Evolutionary conservation across 2,888 invertebrate species (phyloP).

Genomic region (Myopa tessellatipennis): DNA sequence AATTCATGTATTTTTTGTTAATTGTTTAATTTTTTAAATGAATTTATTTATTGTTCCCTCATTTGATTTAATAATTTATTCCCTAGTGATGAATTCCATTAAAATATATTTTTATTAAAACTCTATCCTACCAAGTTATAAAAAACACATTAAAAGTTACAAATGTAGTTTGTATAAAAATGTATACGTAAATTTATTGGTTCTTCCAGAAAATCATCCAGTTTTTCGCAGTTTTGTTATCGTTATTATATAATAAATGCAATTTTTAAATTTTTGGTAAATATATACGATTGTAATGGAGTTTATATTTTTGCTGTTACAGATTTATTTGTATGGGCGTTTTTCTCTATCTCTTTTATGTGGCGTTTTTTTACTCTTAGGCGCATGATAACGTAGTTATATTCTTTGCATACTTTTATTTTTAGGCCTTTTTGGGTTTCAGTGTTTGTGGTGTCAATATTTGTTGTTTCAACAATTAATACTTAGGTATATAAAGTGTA

Average conservation of each 20-base stretch:
- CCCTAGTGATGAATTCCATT: no score
- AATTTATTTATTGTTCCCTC: not conserved
- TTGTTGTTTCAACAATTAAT: not conserved
- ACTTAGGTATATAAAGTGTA: conserved; percentile 27
- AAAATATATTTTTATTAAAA: no score
- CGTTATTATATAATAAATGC: conserved; percentile 23
- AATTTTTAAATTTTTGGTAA: conserved; percentile 23
- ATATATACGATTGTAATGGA: conserved; percentile 27
- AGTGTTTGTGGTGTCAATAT: not conserved
- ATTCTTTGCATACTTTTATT: not conserved
- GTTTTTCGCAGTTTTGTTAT: conserved; percentile 5
- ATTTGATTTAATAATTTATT: no score
- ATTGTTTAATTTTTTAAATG: not conserved
- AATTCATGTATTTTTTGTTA: not conserved
- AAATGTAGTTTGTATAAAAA: conserved; percentile 31
- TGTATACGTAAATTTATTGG: conserved; percentile 36
- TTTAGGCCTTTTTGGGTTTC: not conserved
- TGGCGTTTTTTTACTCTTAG: not conserved
- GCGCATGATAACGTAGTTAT: not conserved
- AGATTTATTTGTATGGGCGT: not conserved
- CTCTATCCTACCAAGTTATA: no score
- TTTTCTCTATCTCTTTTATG: not conserved
- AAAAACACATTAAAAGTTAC: not conserved
- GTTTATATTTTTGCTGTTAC: conserved; percentile 2
- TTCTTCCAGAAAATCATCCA: conserved; percentile 22